Conservation (phyloP, 2,797 vertebrate species). For the Lacerta agilis region DNA sequence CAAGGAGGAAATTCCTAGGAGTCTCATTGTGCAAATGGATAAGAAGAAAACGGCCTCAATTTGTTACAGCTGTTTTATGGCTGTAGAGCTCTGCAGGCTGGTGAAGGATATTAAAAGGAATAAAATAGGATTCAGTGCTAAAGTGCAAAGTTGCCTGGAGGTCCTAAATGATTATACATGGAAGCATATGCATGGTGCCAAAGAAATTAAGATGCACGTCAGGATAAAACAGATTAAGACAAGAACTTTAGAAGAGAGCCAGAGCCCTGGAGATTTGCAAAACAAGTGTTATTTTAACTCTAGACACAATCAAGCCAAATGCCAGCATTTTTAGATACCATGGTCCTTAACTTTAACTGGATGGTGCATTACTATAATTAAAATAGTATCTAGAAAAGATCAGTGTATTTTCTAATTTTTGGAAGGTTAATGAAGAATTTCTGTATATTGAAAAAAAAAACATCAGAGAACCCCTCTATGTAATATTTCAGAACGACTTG, state of each 20-base stretch:
- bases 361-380: background rate
- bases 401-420: background rate
- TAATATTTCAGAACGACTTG: background rate
- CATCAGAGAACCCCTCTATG: no score
- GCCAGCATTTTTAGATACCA: background rate
- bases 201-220: slow-evolving; percentile 33
- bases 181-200: slow-evolving; percentile 8
- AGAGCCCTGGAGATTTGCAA: slow-evolving; percentile 4
- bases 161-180: slow-evolving; percentile 29
- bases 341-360: background rate
- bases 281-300: slow-evolving; percentile 25
- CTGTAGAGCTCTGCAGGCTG: background rate
- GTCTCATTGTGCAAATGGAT: background rate
- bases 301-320: background rate
- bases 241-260: background rate
- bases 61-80: slow-evolving; percentile 42
- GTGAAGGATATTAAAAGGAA: slow-evolving; percentile 14
- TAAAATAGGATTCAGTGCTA: slow-evolving; percentile 32
- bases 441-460: background rate
- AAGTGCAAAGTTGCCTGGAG: slow-evolving; percentile 27
- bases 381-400: background rate
- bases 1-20: background rate
- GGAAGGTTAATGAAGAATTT: background rate
- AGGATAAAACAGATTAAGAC: slow-evolving; percentile 33
- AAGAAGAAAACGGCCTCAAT: slow-evolving; percentile 5